A percentile compares a stretch with the other conserved stretches of the same genome.
These are phyloP conservation scores for Microctenopoma lineatum DNA, from an alignment of 2,797 vertebrate species.

Conservation along the genomic window DNA sequence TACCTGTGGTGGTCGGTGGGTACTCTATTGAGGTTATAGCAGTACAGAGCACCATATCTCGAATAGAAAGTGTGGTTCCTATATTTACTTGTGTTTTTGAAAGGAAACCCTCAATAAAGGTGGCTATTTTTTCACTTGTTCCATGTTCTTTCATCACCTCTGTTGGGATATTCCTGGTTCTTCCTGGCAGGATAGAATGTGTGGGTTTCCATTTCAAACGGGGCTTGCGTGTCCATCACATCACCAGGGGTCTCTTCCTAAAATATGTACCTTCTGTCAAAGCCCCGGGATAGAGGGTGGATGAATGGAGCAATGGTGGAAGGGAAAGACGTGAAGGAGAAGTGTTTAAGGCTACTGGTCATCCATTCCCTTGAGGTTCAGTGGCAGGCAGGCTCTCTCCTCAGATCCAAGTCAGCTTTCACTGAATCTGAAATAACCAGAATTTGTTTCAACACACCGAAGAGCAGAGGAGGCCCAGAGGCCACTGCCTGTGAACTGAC, in stretches of 20 bases:
- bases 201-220: constrained; percentile 85
- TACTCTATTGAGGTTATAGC: constrained; percentile 68
- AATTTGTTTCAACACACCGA: constrained; percentile 72
- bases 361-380: constrained; percentile 63
- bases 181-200: constrained; percentile 73
- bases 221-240: constrained; percentile 78
- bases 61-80: constrained; percentile 69
- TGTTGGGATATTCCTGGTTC: constrained; percentile 76
- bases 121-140: constrained; percentile 81
- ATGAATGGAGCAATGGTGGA: constrained; percentile 61
- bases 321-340: constrained; percentile 59
- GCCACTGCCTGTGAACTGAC: constrained; percentile 58
- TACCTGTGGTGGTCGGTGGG: constrained; percentile 62
- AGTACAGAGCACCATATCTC: constrained; percentile 66
- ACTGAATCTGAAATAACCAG: constrained; percentile 71
- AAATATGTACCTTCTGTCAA: constrained; percentile 83
- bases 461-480: constrained; percentile 42
- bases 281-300: constrained; percentile 51
- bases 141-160: constrained; percentile 75
- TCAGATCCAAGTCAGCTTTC: constrained; percentile 74
- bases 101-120: constrained; percentile 85
- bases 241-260: constrained; percentile 80
- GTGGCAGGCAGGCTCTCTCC: constrained; percentile 67
- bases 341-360: constrained; percentile 73
- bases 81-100: constrained; percentile 80